Conservation (phyloP, 1,140 invertebrate species). For the Pseudomyrmex pallidus region DNA sequence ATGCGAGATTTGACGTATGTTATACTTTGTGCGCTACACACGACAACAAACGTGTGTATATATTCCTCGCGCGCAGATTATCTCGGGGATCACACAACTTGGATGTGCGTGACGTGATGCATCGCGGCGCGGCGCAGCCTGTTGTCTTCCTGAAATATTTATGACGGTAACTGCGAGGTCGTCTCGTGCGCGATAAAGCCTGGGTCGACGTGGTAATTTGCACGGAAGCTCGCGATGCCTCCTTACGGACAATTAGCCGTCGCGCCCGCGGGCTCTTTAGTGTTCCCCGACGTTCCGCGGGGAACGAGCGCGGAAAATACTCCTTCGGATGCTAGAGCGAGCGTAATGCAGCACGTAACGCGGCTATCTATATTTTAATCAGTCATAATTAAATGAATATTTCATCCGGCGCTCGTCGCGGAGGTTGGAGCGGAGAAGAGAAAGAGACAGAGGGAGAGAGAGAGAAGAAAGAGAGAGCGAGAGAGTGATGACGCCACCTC, state of each 20-base stretch:
- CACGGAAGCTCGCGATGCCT: slow-evolving; percentile 39
- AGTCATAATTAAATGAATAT: slow-evolving; percentile 83
- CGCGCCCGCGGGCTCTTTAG: slow-evolving; percentile 50
- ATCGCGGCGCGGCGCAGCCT: slow-evolving; percentile 18
- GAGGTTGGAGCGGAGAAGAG: slow-evolving; percentile 11
- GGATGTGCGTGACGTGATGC: slow-evolving; percentile 28
- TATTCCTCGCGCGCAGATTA: slow-evolving; percentile 30
- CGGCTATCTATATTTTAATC: slow-evolving; percentile 82
- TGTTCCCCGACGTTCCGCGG: slow-evolving; percentile 24
- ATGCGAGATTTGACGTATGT: neutral
- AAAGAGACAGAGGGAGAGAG: neutral
- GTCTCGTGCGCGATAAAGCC: slow-evolving; percentile 52
- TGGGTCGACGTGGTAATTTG: slow-evolving; percentile 59
- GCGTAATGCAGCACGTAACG: slow-evolving; percentile 79
- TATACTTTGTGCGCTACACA: neutral
- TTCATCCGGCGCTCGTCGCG: slow-evolving; percentile 75
- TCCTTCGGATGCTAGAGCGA: slow-evolving; percentile 47
- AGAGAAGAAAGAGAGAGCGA: neutral
- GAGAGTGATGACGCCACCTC: slow-evolving; percentile 3
- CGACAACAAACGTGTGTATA: neutral
- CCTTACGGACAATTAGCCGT: slow-evolving; percentile 65
- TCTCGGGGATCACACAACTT: slow-evolving; percentile 25
- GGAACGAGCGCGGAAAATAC: slow-evolving; percentile 20
- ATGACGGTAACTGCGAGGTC: slow-evolving; percentile 54
- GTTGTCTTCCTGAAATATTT: slow-evolving; percentile 59